These are phyloP conservation scores for Astur gentilis DNA, from an alignment of 2,113 vertebrate genomes.

Conservation along the genomic window DNA sequence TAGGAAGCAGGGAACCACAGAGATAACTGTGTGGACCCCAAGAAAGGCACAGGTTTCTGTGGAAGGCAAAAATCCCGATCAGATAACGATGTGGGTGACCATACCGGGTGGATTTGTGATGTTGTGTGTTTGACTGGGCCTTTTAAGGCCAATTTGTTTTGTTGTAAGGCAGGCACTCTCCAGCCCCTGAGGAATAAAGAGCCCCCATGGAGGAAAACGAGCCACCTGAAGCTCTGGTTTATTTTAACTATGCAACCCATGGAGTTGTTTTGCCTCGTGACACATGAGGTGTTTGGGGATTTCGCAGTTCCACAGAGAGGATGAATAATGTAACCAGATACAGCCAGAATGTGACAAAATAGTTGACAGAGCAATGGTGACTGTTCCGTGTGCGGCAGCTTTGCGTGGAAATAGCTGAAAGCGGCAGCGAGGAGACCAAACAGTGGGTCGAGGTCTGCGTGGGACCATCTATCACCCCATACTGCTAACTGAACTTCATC, in stretches of 20 bases:
- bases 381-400: accelerated
- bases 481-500: accelerated
- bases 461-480: accelerated
- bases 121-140: too few relatives aligned
- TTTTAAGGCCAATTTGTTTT: neutral
- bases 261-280: neutral
- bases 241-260: neutral
- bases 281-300: neutral
- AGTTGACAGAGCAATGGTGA: neutral
- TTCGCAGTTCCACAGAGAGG: neutral
- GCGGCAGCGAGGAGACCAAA: accelerated
- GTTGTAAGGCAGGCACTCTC: neutral
- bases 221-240: neutral
- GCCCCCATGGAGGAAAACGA: neutral
- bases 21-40: neutral
- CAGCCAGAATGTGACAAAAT: neutral
- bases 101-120: accelerated
- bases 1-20: neutral
- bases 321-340: neutral
- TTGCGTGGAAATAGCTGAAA: neutral
- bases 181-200: neutral
- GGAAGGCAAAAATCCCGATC: neutral
- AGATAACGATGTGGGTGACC: neutral
- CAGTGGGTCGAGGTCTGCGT: accelerated
- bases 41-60: neutral